Evolutionary conservation across 1,140 invertebrate genomes (phyloP).

Genomic region (Achatina immaculata): DNA sequence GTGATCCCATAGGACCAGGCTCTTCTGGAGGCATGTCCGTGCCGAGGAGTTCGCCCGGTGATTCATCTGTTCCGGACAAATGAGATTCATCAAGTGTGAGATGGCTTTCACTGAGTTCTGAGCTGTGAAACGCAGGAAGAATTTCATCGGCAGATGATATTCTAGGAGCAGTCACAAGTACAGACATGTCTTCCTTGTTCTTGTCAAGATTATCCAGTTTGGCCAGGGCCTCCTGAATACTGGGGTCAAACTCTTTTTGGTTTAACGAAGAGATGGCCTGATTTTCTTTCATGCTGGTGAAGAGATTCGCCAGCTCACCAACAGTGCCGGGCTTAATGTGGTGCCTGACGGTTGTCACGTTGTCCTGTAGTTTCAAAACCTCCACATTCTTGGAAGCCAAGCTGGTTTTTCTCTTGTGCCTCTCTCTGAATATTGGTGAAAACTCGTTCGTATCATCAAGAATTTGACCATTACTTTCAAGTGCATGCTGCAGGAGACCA

Average conservation of each 20-base stretch:
- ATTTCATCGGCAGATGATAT: too few species aligned
- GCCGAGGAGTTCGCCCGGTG: too few species aligned
- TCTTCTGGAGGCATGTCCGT: too few species aligned
- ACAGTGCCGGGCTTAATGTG: constrained; percentile 8
- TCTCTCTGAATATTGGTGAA: not conserved
- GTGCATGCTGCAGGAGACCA: too few species aligned
- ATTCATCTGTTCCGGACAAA: not conserved
- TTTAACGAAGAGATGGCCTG: not conserved
- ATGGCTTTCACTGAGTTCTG: not conserved
- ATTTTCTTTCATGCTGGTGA: not conserved
- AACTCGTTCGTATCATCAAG: too few species aligned
- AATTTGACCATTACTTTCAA: too few species aligned
- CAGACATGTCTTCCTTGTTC: not conserved
- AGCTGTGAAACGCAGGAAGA: not conserved
- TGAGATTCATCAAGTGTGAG: not conserved
- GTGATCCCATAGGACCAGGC: too few species aligned
- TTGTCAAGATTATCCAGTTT: not conserved
- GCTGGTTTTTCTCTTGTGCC: not conserved
- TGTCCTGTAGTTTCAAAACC: not conserved
- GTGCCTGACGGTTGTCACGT: not conserved
- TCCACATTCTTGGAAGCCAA: not conserved
- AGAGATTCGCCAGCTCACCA: not conserved
- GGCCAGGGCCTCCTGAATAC: not conserved
- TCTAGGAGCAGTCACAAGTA: not conserved
- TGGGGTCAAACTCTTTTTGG: not conserved